A percentile compares a stretch with the other conserved stretches of the same genome.
Evolutionary conservation across 1,140 invertebrate genomes (phyloP).

Genomic region (Heliconius nattereri): DNA sequence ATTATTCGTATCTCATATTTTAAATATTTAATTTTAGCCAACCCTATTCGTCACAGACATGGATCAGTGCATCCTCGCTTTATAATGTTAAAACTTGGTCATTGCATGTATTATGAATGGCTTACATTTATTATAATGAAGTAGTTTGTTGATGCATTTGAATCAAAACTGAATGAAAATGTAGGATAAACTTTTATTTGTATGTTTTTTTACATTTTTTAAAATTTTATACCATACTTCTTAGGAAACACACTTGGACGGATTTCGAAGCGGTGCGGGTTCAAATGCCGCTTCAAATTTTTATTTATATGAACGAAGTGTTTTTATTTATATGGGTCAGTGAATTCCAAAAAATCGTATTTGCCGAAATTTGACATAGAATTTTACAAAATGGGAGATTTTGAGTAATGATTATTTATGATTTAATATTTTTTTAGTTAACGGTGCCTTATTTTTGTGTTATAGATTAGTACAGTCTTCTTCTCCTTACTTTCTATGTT

Average conservation of each 20-base stretch:
- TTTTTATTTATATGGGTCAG: too few species aligned
- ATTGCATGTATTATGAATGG: neutral
- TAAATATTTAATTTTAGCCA: neutral
- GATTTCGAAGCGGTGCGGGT: neutral
- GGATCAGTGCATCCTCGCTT: conserved; percentile 26
- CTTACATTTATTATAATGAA: conserved; percentile 5
- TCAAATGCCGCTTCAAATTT: neutral
- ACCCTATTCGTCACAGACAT: conserved; percentile 14
- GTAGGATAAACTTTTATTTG: too few species aligned
- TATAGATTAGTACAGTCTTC: neutral
- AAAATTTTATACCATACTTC: too few species aligned
- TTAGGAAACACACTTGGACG: neutral
- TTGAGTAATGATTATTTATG: neutral
- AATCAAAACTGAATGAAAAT: neutral
- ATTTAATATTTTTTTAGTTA: neutral
- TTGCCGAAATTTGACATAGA: too few species aligned
- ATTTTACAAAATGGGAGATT: neutral
- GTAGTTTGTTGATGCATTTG: neutral
- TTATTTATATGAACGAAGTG: neutral
- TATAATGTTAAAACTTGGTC: conserved; percentile 22
- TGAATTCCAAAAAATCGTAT: too few species aligned
- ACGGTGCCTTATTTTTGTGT: neutral
- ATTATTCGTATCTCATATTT: too few species aligned
- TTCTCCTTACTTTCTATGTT: neutral
- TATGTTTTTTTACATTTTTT: too few species aligned